Base-by-base conservation (phyloP, 2,888 invertebrate genomes). In the Clunio marinus region DNA sequence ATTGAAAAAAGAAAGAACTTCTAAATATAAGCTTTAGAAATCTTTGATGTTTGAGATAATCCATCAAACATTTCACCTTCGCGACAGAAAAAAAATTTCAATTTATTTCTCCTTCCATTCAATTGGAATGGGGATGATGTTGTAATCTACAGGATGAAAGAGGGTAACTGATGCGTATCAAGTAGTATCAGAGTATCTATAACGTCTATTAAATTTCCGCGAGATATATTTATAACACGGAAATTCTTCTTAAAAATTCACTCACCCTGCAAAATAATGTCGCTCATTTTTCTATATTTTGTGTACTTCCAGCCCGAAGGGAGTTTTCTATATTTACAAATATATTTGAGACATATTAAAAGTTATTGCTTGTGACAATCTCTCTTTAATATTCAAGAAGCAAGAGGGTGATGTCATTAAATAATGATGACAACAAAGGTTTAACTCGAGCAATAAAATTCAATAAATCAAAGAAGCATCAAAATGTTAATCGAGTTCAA, bases 341-440 rank as follows among this genome's bases (percentile, higher is more conserved):
- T 63, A 63, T 62, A 63, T 63, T 63, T 63, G 63, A 22, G 55
- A 66, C 66, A 55, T 66, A 55, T 66, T 66, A 66, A 66, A 66
- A 28, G 51, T 63, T 63, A 63, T 63, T 63, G 63, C 63, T 63
- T 63, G 63, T 63, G 63, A 63, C 63, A 63, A 63, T 63, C 28
- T 20, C 45, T 45, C 22, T 63, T 63, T 63, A 63, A 45, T 46
- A 63, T 63, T 45, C 15, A 60, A n/a, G 22, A 60, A 20, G 24
- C 15, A 57, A 51, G 51, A 22, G 17, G 10, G 59, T 13, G 25
- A 24, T n/a, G 28, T 17, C 15, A 17, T 60, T 4, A 51, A 51
- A 17, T 51, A 5, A n/a, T 63, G 45, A n/a, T 45, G 63, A 46
- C 63, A 63, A 63, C 63, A 63, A 63, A 63, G 63, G 24, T 1